A percentile compares a stretch with the other conserved stretches of the same genome.
Conservation (phyloP, 2,113 vertebrate genomes). For the Octodon degus region DNA sequence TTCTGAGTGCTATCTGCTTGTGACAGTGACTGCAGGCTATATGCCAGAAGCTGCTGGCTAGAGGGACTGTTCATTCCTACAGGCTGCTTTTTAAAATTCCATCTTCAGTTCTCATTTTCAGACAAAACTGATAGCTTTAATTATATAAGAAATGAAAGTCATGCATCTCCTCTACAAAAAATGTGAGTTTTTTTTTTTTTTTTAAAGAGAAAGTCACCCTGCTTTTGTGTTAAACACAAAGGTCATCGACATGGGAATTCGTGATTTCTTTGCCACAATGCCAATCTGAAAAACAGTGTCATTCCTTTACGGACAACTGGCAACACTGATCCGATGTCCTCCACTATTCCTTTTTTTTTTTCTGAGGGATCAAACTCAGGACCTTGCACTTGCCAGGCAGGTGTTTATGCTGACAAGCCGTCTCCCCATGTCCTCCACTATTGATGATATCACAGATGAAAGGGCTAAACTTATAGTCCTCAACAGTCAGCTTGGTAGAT, state of each 20-base stretch:
- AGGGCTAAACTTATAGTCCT: not conserved
- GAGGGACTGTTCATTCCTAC: not conserved
- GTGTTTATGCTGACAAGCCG: no score
- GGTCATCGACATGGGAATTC: not conserved
- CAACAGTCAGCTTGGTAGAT: conserved; percentile 14
- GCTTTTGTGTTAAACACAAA: conserved; percentile 34
- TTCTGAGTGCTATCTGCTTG: not conserved
- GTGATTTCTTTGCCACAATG: not conserved
- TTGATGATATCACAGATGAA: not conserved
- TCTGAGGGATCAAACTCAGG: no score
- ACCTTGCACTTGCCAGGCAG: no score
- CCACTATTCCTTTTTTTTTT: not conserved
- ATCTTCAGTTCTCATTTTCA: conserved; percentile 49
- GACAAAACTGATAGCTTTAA: conserved; percentile 67
- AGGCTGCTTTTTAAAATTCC: conserved; percentile 10
- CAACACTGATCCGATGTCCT: conserved; percentile 34
- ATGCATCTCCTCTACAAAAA: not conserved
- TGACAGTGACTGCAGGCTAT: not conserved
- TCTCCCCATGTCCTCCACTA: not conserved
- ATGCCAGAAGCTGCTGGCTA: not conserved
- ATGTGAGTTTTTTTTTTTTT: not conserved
- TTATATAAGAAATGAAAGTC: conserved; percentile 65
- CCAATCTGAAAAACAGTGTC: not conserved
- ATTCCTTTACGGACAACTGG: not conserved
- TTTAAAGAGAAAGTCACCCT: conserved; percentile 9